Evolutionary conservation across 2,888 invertebrate species (phyloP).

Genomic region (Leptopterna dolabrata): DNA sequence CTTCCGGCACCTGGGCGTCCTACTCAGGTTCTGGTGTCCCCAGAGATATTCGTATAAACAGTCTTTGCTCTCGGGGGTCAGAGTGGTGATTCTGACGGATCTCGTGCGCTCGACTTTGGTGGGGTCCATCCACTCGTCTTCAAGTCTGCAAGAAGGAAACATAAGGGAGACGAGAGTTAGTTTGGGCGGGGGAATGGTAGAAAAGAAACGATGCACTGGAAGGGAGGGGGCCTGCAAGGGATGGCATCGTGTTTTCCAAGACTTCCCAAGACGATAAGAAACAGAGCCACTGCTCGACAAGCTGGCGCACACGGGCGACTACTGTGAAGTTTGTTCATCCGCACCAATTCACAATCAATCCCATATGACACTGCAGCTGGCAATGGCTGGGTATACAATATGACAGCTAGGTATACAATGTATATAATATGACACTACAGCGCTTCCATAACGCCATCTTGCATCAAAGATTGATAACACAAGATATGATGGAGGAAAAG

Average conservation of each 20-base stretch:
- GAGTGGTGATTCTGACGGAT: slow-evolving; percentile 65
- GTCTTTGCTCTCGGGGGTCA: slow-evolving; percentile 57
- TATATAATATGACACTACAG: too few relatives aligned
- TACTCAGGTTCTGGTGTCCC: slow-evolving; percentile 53
- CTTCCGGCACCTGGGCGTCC: slow-evolving; percentile 45
- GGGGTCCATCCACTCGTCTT: slow-evolving; percentile 88
- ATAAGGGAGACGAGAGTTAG: slow-evolving; percentile 57
- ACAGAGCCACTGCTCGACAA: too few relatives aligned
- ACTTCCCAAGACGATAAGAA: too few relatives aligned
- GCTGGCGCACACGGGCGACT: too few relatives aligned
- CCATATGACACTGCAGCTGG: too few relatives aligned
- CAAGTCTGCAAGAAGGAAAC: slow-evolving; percentile 73
- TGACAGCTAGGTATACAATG: too few relatives aligned
- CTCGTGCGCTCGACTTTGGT: slow-evolving; percentile 68
- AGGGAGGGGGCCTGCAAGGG: neutral
- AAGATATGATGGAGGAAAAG: too few relatives aligned
- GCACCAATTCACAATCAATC: too few relatives aligned
- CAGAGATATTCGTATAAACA: slow-evolving; percentile 53
- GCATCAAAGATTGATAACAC: too few relatives aligned
- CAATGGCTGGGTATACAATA: too few relatives aligned
- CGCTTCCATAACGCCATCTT: too few relatives aligned
- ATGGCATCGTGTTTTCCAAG: neutral
- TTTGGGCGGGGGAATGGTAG: neutral
- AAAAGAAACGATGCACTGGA: neutral
- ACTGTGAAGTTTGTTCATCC: too few relatives aligned